Percentiles rank a stretch among this genome's conserved stretches.
phyloP scores from a whole-genome alignment of 2,888 invertebrate species.

The Drosophila antonietae region DNA sequence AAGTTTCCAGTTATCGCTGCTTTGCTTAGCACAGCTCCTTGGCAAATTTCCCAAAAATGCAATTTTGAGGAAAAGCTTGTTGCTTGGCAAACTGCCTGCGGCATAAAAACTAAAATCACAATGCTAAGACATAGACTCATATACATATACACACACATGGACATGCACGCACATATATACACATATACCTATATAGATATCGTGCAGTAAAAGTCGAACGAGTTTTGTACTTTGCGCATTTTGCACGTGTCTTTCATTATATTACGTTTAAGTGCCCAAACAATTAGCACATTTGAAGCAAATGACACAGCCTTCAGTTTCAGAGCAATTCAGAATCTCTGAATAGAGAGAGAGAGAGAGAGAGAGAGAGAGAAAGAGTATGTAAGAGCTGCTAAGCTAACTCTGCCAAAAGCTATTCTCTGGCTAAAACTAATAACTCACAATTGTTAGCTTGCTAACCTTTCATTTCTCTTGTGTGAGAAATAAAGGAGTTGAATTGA shows the following conservation, averaged over 20 bases:
- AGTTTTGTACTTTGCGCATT: constrained; percentile 43
- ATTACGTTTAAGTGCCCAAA: constrained; percentile 47
- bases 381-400: not conserved
- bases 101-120: constrained; percentile 33
- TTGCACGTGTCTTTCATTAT: constrained; percentile 61
- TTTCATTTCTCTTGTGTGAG: not conserved
- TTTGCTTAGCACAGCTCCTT: constrained; percentile 2
- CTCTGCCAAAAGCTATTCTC: not conserved
- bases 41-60: constrained; percentile 30
- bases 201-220: constrained; percentile 47
- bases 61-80: constrained; percentile 12
- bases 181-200: constrained; percentile 18
- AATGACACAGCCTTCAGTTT: constrained; percentile 19
- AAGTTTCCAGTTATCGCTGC: constrained; percentile 5
- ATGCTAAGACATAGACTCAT: constrained; percentile 4
- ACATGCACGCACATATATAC: not conserved
- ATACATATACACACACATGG: not conserved
- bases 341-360: not conserved
- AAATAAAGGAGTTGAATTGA: not conserved
- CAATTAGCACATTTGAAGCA: constrained; percentile 50
- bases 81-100: constrained; percentile 41
- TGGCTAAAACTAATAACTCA: not conserved
- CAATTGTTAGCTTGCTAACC: not conserved
- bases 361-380: not conserved
- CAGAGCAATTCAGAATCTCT: not conserved